Conservation (phyloP, 2,888 invertebrate species). For the Xestobium rufovillosum region DNA sequence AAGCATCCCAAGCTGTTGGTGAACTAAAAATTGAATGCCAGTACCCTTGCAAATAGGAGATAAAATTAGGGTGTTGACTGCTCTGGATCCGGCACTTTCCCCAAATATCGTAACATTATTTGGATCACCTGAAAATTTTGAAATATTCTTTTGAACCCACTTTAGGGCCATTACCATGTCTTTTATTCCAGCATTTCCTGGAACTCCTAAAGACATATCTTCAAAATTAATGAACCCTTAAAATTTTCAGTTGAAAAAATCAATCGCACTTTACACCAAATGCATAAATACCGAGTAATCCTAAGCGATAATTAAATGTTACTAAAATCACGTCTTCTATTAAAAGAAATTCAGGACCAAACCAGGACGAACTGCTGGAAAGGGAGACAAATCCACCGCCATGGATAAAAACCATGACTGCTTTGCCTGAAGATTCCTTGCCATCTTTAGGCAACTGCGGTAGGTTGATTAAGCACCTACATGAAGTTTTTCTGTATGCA, state of each 20-base stretch:
- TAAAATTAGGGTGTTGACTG: constrained; percentile 44
- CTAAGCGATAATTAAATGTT: constrained; percentile 38
- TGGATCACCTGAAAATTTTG: too few species aligned
- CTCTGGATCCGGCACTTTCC: constrained; percentile 47
- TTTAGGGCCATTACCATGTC: constrained; percentile 46
- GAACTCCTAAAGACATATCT: constrained; percentile 43
- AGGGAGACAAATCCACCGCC: constrained; percentile 40
- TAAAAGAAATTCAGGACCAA: constrained; percentile 38
- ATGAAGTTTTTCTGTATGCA: too few species aligned
- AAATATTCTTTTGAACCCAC: constrained; percentile 48
- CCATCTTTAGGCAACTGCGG: too few species aligned
- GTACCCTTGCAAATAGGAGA: constrained; percentile 44
- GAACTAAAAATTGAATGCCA: constrained; percentile 20
- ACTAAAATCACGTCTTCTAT: constrained; percentile 38
- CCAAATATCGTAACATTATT: constrained; percentile 49
- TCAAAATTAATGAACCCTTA: constrained; percentile 45
- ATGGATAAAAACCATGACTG: constrained; percentile 43
- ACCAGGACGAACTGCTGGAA: constrained; percentile 32
- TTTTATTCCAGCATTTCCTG: too few species aligned
- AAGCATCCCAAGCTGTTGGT: not conserved
- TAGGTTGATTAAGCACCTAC: too few species aligned
- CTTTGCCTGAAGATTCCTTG: constrained; percentile 15
- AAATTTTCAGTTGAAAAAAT: constrained; percentile 14
- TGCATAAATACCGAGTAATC: constrained; percentile 30
- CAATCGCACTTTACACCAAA: too few species aligned